Evolutionary conservation across 2,113 vertebrate genomes (phyloP).

Genomic region (Myotis lucifugus): DNA sequence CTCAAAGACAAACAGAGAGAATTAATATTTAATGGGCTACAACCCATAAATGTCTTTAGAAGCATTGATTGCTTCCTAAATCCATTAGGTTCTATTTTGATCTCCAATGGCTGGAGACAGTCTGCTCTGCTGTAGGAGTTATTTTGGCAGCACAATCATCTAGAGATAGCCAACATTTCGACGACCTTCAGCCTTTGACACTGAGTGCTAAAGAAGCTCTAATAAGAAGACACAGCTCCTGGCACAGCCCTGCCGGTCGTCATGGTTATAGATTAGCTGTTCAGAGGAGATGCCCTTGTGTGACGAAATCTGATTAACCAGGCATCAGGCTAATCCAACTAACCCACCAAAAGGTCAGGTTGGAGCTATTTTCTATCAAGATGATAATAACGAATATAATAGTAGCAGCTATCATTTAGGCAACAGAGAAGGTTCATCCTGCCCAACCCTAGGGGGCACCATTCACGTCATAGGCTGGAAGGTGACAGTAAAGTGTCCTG

Average conservation of each 20-base stretch:
- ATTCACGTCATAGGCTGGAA: background rate
- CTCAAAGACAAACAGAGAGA: slow-evolving; percentile 81
- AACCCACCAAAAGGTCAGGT: background rate
- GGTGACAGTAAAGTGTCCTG: background rate
- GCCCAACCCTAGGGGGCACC: background rate
- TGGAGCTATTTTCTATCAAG: slow-evolving; percentile 34
- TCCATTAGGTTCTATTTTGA: slow-evolving; percentile 87
- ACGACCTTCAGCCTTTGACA: slow-evolving; percentile 62
- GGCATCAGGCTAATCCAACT: background rate
- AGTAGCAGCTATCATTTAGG: background rate
- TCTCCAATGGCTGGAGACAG: slow-evolving; percentile 81
- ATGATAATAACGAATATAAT: background rate
- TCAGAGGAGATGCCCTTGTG: background rate
- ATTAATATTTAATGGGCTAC: slow-evolving; percentile 93
- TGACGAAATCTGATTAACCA: slow-evolving; percentile 38
- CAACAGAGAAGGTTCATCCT: background rate
- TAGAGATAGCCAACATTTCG: background rate
- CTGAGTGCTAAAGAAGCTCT: background rate
- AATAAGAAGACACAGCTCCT: background rate
- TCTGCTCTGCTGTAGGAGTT: slow-evolving; percentile 66
- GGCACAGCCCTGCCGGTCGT: background rate
- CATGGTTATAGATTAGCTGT: background rate
- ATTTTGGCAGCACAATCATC: slow-evolving; percentile 73
- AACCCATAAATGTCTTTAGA: slow-evolving; percentile 85
- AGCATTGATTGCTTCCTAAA: slow-evolving; percentile 87